Base-by-base conservation (phyloP, 2,888 invertebrate species). In the Polyommatus icarus region DNA sequence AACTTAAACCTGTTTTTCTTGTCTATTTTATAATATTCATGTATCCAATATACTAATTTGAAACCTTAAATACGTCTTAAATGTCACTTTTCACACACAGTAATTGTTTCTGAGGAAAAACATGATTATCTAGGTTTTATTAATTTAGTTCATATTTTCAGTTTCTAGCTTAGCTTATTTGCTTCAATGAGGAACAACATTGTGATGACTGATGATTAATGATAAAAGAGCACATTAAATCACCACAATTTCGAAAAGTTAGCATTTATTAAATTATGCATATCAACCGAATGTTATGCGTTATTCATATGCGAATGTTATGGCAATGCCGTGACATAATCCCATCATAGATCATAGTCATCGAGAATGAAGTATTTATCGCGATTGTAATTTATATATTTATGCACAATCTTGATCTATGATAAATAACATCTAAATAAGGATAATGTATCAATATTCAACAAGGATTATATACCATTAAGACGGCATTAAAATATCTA, bases 381-480 rank as follows among this genome's bases (percentile, higher is more conserved):
- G 59, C 59, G 10, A 61, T n/a, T 10, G 24, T 61, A 61, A 61
- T 61, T 24, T 32, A 67, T 67, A 67, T 67, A 67, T 67, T 67
- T 61, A 61, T 61, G 24, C 67, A 67, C 67, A 67, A 32, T 67
- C 67, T 67, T 32, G 67, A 67, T 67, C 12, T 67, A 67, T 67
- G 67, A 67, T 67, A 67, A 67, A 32, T 29, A 61, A 24, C 24
- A 32, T 67, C 67, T 18, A 32, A 73, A 73, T 73, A 73, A 73
- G 46, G 73, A 73, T 73, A 46, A 46, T 73, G 54, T 50, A 75
- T 75, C 75, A 75, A 75, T 75, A 54, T 75, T 50, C 75, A 75
- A 75, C 50, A 75, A 50, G 54, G 54, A 75, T 54, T 54, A 54
- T 75, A 50, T 75, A 29, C 75, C 75, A 75, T 75, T 75, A 54